Percentiles rank a stretch among this genome's conserved stretches.
Evolutionary conservation across 2,797 vertebrate genomes (phyloP).

Genomic region (Macrochelys suwanniensis): DNA sequence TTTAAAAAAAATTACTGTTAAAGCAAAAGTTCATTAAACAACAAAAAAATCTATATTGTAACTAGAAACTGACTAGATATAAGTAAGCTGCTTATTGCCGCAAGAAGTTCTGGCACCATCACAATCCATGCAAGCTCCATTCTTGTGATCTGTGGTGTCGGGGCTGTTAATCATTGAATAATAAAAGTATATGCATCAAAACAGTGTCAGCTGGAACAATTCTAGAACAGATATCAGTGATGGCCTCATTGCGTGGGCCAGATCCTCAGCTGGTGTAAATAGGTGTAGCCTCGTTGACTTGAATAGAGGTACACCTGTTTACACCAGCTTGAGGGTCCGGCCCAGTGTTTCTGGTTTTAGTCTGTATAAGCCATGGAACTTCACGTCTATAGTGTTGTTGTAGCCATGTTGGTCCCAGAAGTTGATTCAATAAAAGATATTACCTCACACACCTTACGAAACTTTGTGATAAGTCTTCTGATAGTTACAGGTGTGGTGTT

Average conservation of each 20-base stretch:
- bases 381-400: background rate
- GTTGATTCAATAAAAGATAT: background rate
- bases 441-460: background rate
- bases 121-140: background rate
- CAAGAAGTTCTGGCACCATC: background rate
- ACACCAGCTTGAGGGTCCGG: rapidly evolving
- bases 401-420: background rate
- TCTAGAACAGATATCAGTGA: rapidly evolving
- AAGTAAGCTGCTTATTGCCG: background rate
- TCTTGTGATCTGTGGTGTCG: rapidly evolving
- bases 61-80: background rate
- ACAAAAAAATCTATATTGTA: background rate
- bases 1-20: background rate
- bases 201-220: rapidly evolving
- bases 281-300: background rate
- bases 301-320: rapidly evolving
- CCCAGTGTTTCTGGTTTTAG: rapidly evolving
- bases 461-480: rapidly evolving
- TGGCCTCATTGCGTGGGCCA: rapidly evolving
- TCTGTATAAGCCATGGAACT: rapidly evolving
- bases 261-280: background rate
- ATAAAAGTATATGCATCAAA: background rate
- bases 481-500: background rate
- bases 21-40: background rate
- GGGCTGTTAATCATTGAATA: background rate